These are phyloP conservation scores for Branchinecta sandiegonensis DNA, from an alignment of 2,888 invertebrate species.

Conservation along the genomic window DNA sequence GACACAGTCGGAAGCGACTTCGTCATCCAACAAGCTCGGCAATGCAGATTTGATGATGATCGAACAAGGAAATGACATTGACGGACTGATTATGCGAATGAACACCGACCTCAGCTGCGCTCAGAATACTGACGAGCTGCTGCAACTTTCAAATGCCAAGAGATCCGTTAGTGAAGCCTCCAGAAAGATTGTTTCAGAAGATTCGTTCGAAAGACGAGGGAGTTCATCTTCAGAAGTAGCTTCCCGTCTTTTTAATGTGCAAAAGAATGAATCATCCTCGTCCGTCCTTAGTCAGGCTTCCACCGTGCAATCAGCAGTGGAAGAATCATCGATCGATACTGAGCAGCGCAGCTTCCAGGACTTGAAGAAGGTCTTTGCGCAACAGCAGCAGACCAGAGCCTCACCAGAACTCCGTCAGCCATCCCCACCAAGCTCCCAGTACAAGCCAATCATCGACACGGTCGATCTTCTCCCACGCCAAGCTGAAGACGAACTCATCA, in stretches of 20 bases:
- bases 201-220: not conserved
- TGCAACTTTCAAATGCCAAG: not conserved
- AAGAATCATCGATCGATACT: slow-evolving; percentile 7
- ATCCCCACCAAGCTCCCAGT: slow-evolving; percentile 8
- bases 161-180: not conserved
- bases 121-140: not conserved
- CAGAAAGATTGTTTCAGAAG: slow-evolving; percentile 4
- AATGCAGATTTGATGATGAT: slow-evolving; percentile 2
- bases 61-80: not conserved
- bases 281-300: slow-evolving; percentile 9
- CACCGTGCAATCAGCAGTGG: not conserved
- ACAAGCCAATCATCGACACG: not conserved
- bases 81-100: not conserved
- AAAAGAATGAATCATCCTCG: not conserved
- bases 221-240: not conserved
- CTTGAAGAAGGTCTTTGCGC: not conserved
- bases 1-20: slow-evolving; percentile 2
- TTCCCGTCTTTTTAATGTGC: not conserved
- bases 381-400: not conserved
- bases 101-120: not conserved
- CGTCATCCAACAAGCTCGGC: slow-evolving; percentile 1
- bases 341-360: not conserved
- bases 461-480: slow-evolving; percentile 3
- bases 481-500: slow-evolving; percentile 4
- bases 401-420: slow-evolving; percentile 16